A percentile compares a stretch with the other conserved stretches of the same genome.
phyloP scores from a whole-genome alignment of 1,140 invertebrate species.

The Drosophila jambulina region DNA sequence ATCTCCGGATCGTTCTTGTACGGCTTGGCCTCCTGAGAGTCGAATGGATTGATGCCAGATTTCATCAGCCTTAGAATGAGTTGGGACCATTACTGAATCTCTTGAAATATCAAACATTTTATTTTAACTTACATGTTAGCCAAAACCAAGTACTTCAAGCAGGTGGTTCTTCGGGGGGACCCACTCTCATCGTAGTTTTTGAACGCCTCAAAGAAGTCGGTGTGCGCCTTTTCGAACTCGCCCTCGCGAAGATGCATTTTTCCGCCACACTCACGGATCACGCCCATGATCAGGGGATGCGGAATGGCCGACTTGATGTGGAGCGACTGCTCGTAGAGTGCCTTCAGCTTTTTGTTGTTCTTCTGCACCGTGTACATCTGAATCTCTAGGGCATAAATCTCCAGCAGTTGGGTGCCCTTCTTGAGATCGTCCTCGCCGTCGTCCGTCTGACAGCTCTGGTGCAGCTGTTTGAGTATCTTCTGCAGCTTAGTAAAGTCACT shows the following conservation, averaged over 20 bases:
- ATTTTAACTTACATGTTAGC: conserved; percentile 94
- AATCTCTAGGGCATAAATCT: conserved; percentile 99
- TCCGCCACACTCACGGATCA: conserved; percentile 99
- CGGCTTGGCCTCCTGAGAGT: conserved; percentile 99
- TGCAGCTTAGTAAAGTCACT: conserved; percentile 97
- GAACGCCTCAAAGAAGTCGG: conserved; percentile 99
- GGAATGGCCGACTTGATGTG: conserved; percentile 99
- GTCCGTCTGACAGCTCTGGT: conserved; percentile 99
- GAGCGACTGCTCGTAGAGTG: conserved; percentile 98
- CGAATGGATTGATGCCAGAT: conserved; percentile 99
- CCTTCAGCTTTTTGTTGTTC: conserved; percentile 99
- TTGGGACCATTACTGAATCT: not conserved
- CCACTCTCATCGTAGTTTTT: conserved; percentile 99
- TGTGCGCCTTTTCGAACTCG: conserved; percentile 99
- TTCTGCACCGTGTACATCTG: conserved; percentile 99
- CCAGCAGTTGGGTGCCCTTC: conserved; percentile 98
- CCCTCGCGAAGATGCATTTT: conserved; percentile 99
- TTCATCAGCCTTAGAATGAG: conserved; percentile 94
- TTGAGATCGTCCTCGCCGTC: conserved; percentile 99
- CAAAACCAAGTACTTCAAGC: conserved; percentile 98
- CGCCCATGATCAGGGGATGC: conserved; percentile 99
- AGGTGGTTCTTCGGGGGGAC: conserved; percentile 98
- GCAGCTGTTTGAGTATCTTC: conserved; percentile 98
- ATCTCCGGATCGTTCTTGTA: conserved; percentile 99
- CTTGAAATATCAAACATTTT: accelerated